A percentile compares a stretch with the other conserved stretches of the same genome.
These are phyloP conservation scores for Tetramorium alpestre DNA, from an alignment of 1,140 invertebrate genomes.

Conservation along the genomic window DNA sequence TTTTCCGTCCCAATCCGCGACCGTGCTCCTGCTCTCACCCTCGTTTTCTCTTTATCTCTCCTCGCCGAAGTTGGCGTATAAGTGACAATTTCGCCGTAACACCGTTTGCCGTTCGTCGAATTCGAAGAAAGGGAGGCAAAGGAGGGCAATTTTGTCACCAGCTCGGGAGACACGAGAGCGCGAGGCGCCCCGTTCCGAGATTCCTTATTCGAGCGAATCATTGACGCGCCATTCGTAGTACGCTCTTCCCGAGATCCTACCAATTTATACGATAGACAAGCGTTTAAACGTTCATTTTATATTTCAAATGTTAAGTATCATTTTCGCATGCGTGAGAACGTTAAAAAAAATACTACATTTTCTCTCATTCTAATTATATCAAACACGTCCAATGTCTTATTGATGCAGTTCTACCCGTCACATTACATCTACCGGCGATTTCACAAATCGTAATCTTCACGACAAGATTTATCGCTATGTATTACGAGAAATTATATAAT, in stretches of 20 bases:
- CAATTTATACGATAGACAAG: not conserved
- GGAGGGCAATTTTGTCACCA: conserved; percentile 64
- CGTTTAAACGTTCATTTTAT: not conserved
- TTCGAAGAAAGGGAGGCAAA: conserved; percentile 30
- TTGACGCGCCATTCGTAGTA: not conserved
- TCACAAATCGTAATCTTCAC: not conserved
- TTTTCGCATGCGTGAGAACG: not conserved
- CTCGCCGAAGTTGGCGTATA: conserved; percentile 45
- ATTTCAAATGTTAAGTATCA: not conserved
- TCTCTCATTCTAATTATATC: not conserved
- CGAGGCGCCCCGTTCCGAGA: conserved; percentile 12
- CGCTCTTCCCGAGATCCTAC: not conserved
- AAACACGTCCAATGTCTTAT: not conserved
- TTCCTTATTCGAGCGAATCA: conserved; percentile 23
- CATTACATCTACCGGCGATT: not conserved
- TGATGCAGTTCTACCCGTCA: not conserved
- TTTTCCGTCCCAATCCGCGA: not conserved
- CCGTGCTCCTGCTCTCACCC: not conserved
- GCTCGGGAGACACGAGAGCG: not conserved
- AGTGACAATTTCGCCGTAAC: conserved; percentile 53
- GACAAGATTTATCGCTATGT: not conserved
- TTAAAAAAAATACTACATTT: not conserved
- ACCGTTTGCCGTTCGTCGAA: conserved; percentile 22
- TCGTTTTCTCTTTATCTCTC: conserved; percentile 48
- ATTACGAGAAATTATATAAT: conserved; percentile 31